A percentile compares a stretch with the other conserved stretches of the same genome.
phyloP scores from a whole-genome alignment of 2,797 vertebrate species.

The Lepidocolaptes lacrymiger region DNA sequence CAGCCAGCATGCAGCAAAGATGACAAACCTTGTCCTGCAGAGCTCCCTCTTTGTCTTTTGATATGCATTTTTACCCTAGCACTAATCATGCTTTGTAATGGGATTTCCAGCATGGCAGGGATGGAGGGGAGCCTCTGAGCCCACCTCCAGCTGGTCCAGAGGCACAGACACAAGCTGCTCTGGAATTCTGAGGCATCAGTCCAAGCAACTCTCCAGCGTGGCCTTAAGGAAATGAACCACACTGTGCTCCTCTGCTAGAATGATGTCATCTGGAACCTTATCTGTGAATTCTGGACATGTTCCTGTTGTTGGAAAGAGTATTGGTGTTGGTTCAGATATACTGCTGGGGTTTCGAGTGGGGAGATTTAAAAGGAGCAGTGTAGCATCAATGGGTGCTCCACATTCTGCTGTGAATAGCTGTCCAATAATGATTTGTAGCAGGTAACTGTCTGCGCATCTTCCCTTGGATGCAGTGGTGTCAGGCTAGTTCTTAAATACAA shows the following conservation, averaged over 20 bases:
- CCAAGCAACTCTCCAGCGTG: background rate
- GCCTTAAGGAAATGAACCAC: background rate
- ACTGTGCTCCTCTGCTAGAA: background rate
- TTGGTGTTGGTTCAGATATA: background rate
- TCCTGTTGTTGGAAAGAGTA: background rate
- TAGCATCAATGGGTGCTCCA: fast-evolving
- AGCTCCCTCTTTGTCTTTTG: background rate
- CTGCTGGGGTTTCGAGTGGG: background rate
- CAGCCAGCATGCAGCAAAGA: background rate
- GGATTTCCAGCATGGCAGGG: background rate
- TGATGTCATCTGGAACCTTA: background rate
- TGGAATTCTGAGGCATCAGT: background rate
- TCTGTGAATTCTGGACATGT: background rate
- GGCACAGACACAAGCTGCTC: background rate
- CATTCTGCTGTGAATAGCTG: background rate
- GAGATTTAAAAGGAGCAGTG: background rate
- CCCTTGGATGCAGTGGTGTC: background rate
- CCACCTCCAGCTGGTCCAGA: background rate
- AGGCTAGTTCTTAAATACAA: background rate
- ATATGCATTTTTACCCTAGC: background rate
- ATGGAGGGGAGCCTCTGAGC: background rate
- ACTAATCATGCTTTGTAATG: background rate
- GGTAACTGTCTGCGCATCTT: background rate
- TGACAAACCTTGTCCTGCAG: background rate
- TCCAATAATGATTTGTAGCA: background rate